phyloP scores from a whole-genome alignment of 2,888 invertebrate genomes.

The Pycnomerus fuliginosus region DNA sequence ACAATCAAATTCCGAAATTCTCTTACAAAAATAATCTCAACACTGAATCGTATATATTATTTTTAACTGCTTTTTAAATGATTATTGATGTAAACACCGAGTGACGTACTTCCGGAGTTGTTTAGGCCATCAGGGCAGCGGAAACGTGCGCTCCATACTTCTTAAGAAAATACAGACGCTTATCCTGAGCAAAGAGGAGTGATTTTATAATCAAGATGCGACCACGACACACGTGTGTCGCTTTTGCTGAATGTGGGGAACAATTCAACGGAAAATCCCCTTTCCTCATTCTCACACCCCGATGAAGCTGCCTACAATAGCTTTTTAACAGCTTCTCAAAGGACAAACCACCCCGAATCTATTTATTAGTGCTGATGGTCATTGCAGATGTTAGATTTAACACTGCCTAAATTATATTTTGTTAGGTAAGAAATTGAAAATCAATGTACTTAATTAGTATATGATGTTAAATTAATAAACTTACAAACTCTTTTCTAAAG shows the following conservation, averaged over 20 bases:
- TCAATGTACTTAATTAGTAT: too few species aligned
- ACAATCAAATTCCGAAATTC: constrained; percentile 48
- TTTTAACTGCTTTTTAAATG: constrained; percentile 50
- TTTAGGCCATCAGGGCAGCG: constrained; percentile 38
- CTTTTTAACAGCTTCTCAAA: too few species aligned
- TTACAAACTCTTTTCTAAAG: too few species aligned
- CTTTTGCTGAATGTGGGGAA: constrained; percentile 24
- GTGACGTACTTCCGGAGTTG: constrained; percentile 45
- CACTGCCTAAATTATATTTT: too few species aligned
- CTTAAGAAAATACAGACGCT: constrained; percentile 39
- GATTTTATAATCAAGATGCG: constrained; percentile 13
- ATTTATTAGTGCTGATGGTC: too few species aligned
- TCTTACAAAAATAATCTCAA: constrained; percentile 49
- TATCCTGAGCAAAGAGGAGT: neutral
- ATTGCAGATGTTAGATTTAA: too few species aligned
- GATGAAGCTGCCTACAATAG: too few species aligned
- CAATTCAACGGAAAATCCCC: constrained; percentile 5
- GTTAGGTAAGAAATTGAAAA: too few species aligned
- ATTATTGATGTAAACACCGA: constrained; percentile 46
- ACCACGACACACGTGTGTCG: constrained; percentile 25
- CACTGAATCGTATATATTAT: constrained; percentile 40
- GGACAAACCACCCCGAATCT: too few species aligned
- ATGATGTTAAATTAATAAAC: too few species aligned
- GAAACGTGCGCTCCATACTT: constrained; percentile 33
- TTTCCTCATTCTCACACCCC: neutral